Percentiles rank a stretch among this genome's conserved stretches.
Evolutionary conservation across 2,113 vertebrate genomes (phyloP).

Genomic region (Rafetus swinhoei): DNA sequence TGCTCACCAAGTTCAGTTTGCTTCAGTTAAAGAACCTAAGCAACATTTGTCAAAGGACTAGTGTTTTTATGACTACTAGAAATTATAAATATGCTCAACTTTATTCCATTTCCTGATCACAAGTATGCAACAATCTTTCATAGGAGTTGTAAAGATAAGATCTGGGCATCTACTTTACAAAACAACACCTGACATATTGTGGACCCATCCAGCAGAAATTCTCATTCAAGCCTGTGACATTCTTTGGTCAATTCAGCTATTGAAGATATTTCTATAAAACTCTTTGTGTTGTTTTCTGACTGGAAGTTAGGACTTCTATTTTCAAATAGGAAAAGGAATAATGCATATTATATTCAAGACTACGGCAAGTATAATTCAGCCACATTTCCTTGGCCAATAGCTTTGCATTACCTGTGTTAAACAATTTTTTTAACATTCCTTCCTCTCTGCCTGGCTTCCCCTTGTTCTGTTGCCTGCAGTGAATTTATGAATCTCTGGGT

Average conservation of each 20-base stretch:
- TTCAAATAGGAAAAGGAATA: not conserved
- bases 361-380: not conserved
- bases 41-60: not conserved
- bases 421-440: too few relatives aligned
- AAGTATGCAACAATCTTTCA: not conserved
- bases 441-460: not conserved
- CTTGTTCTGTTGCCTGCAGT: not conserved
- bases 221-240: accelerated
- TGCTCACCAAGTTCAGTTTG: not conserved
- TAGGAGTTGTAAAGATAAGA: not conserved
- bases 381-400: not conserved
- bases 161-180: not conserved
- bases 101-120: not conserved
- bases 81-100: not conserved
- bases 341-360: not conserved
- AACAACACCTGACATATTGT: not conserved
- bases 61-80: not conserved
- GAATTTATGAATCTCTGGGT: not conserved
- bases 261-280: slow-evolving; percentile 9
- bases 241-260: not conserved
- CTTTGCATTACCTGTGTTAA: not conserved
- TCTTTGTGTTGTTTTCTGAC: not conserved
- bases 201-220: not conserved
- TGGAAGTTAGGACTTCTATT: not conserved
- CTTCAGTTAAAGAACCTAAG: slow-evolving; percentile 8